Percentiles rank a stretch among this genome's conserved stretches.
phyloP scores from a whole-genome alignment of 2,113 vertebrate species.

The Azemiops feae region DNA sequence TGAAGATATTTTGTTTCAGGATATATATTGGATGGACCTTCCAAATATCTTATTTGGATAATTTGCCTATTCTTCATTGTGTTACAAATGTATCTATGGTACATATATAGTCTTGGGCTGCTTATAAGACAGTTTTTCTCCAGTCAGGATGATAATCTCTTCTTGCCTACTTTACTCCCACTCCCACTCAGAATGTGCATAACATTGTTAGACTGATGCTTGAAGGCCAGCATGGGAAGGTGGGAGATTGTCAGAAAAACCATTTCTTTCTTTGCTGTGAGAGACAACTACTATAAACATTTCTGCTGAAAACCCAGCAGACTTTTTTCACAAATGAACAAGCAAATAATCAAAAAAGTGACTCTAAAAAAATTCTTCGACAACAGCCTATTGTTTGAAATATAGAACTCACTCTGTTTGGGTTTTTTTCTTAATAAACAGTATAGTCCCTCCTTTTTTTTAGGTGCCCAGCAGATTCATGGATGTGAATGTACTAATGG shows the following conservation, averaged over 20 bases:
- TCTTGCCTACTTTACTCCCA: not conserved
- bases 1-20: not conserved
- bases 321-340: not conserved
- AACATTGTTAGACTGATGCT: not conserved
- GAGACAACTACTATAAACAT: not conserved
- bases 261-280: not conserved
- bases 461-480: conserved; percentile 85
- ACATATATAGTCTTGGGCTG: not conserved
- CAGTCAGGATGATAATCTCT: not conserved
- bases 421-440: not conserved
- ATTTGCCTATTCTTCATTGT: not conserved
- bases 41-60: not conserved
- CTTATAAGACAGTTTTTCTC: no score
- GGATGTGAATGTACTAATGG: conserved; percentile 92
- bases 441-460: conserved; percentile 17
- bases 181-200: not conserved
- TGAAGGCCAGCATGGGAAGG: not conserved
- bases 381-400: not conserved
- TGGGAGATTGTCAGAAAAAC: not conserved
- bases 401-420: not conserved
- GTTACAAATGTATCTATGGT: not conserved
- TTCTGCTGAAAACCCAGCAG: not conserved
- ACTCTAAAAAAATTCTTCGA: not conserved
- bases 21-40: not conserved
- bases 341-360: not conserved